Conservation (phyloP, 92 coral and sea anemone genomes). For the Phymanthus crucifer region DNA sequence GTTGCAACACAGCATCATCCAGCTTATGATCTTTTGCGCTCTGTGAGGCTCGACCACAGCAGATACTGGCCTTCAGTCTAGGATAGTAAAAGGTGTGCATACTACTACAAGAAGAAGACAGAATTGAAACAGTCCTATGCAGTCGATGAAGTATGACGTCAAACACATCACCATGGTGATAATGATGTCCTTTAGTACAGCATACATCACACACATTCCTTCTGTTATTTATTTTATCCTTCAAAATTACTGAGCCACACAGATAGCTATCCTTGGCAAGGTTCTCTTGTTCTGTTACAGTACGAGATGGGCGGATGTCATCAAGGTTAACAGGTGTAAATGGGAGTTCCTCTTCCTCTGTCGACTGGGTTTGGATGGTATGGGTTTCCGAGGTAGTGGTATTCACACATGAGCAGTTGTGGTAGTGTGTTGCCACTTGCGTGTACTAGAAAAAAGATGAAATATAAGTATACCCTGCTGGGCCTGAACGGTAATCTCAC, state of each 20-base stretch:
- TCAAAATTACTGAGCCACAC: conserved; percentile 11
- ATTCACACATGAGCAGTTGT: conserved; percentile 65
- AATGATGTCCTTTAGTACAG: conserved; percentile 30
- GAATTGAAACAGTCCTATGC: background rate
- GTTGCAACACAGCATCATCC: conserved; percentile 7
- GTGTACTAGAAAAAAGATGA: conserved; percentile 50
- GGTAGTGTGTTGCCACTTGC: conserved; percentile 61
- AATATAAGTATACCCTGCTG: background rate
- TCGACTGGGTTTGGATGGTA: background rate
- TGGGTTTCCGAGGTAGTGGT: conserved; percentile 4
- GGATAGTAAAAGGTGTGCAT: conserved; percentile 11
- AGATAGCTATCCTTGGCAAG: background rate
- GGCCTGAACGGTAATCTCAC: too few relatives aligned
- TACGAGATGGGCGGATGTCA: conserved; percentile 19
- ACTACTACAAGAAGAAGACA: conserved; percentile 15
- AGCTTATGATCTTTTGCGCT: background rate
- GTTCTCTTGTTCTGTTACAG: background rate
- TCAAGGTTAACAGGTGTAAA: background rate
- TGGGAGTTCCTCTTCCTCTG: background rate
- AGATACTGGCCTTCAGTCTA: background rate
- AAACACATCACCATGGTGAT: conserved; percentile 19
- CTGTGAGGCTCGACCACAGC: conserved; percentile 12
- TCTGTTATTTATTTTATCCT: conserved; percentile 23
- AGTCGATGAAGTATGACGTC: conserved; percentile 23
- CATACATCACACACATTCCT: conserved; percentile 66